Percentiles rank a stretch among this genome's conserved stretches.
Conservation (phyloP, 2,113 vertebrate species). For the Acrocephalus arundinaceus region DNA sequence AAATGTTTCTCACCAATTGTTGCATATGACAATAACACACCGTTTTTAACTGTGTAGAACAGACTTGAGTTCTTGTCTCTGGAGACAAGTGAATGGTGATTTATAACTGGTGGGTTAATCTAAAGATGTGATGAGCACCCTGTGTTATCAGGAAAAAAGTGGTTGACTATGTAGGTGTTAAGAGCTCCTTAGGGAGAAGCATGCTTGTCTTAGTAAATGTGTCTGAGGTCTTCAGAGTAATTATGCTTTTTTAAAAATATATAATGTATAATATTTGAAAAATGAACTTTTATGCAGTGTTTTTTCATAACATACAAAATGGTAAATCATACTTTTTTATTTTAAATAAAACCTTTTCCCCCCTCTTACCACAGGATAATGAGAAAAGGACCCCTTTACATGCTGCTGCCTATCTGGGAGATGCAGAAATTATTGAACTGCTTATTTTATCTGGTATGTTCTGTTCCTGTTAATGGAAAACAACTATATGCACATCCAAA, state of each 20-base stretch:
- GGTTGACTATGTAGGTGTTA: neutral
- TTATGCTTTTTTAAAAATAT: neutral
- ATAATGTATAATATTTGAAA: constrained; percentile 38
- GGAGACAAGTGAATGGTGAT: neutral
- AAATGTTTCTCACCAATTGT: neutral
- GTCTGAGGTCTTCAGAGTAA: neutral
- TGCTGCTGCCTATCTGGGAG: constrained; percentile 97
- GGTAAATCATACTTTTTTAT: constrained; percentile 36
- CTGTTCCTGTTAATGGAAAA: constrained; percentile 49
- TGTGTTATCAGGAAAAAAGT: neutral
- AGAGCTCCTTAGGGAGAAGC: neutral
- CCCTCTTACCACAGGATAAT: constrained; percentile 85
- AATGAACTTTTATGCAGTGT: constrained; percentile 19
- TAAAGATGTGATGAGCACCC: neutral
- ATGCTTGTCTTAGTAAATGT: neutral
- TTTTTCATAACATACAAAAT: constrained; percentile 48
- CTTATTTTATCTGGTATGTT: constrained; percentile 96
- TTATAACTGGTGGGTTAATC: neutral
- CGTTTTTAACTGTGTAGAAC: neutral
- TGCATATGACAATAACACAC: neutral
- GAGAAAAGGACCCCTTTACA: constrained; percentile 98
- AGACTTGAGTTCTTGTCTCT: neutral
- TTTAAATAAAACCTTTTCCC: constrained; percentile 66
- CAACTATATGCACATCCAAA: neutral
- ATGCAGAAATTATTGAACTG: constrained; percentile 98